phyloP scores from a whole-genome alignment of 2,888 invertebrate species.

The Synergus gifuensis region DNA sequence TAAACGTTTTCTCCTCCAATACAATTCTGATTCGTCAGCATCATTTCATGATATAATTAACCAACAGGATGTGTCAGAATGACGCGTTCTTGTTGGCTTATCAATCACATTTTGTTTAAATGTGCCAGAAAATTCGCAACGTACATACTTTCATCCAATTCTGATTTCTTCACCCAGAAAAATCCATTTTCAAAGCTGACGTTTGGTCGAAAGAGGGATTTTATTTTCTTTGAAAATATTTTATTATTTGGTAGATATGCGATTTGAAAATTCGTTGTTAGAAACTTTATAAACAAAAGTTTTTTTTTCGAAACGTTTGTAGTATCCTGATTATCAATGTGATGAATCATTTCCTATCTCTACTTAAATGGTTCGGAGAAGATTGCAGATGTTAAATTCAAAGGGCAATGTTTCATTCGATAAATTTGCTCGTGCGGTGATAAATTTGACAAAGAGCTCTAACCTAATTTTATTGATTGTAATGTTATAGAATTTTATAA shows the following conservation, averaged over 20 bases:
- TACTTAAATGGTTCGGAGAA: background rate
- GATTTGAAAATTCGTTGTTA: background rate
- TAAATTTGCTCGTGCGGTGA: slow-evolving; percentile 12
- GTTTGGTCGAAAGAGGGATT: background rate
- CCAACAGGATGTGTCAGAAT: slow-evolving; percentile 37
- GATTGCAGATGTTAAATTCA: background rate
- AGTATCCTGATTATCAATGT: background rate
- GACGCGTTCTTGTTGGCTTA: slow-evolving; percentile 14
- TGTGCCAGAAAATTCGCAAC: slow-evolving; percentile 10
- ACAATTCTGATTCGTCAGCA: slow-evolving; percentile 16
- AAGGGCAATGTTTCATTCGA: slow-evolving; percentile 29
- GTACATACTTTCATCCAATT: background rate
- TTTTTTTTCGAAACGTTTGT: background rate
- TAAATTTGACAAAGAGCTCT: slow-evolving; percentile 15
- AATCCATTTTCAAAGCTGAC: background rate
- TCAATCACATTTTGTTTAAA: background rate
- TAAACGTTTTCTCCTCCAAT: background rate
- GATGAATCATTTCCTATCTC: slow-evolving; percentile 31
- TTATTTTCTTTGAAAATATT: background rate
- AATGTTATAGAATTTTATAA: background rate
- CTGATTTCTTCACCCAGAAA: background rate
- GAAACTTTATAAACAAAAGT: slow-evolving; percentile 1
- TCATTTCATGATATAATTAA: slow-evolving; percentile 18
- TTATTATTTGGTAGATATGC: background rate
- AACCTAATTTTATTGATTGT: slow-evolving; percentile 36